phyloP scores from a whole-genome alignment of 2,113 vertebrate genomes.

The Ancistrus triradiatus region DNA sequence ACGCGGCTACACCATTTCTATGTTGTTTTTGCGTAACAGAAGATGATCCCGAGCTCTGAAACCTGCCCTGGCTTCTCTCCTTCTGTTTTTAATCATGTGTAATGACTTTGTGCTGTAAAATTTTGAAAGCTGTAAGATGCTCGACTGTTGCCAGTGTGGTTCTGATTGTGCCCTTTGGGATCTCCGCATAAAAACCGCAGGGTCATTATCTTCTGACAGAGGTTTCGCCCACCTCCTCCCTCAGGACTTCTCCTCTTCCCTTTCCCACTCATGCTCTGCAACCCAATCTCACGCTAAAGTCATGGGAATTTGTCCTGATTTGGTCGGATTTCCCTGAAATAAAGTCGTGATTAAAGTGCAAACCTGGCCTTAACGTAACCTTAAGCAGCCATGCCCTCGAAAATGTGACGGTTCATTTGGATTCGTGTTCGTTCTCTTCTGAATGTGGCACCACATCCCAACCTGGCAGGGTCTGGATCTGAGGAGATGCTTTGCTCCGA shows the following conservation, averaged over 20 bases:
- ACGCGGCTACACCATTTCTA: no score
- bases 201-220: slow-evolving; percentile 39
- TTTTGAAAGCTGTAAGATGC: slow-evolving; percentile 42
- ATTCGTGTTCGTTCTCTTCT: no score
- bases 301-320: slow-evolving; percentile 20
- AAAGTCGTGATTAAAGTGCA: no score
- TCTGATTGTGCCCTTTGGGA: slow-evolving; percentile 40
- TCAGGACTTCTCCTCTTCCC: slow-evolving; percentile 22
- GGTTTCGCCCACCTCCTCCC: slow-evolving; percentile 29
- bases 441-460: no score
- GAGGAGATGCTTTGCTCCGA: no score
- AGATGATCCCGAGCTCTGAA: background rate
- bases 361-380: no score
- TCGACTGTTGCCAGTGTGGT: slow-evolving; percentile 41
- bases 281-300: slow-evolving; percentile 9
- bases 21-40: no score
- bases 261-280: slow-evolving; percentile 9
- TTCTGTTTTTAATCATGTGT: slow-evolving; percentile 43
- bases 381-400: no score
- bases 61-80: background rate
- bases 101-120: slow-evolving; percentile 40
- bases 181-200: slow-evolving; percentile 36
- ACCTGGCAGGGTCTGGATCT: no score
- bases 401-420: no score
- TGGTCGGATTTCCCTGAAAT: no score